Base-by-base conservation (phyloP, 2,113 vertebrate genomes). In the Platycercus adscitus region DNA sequence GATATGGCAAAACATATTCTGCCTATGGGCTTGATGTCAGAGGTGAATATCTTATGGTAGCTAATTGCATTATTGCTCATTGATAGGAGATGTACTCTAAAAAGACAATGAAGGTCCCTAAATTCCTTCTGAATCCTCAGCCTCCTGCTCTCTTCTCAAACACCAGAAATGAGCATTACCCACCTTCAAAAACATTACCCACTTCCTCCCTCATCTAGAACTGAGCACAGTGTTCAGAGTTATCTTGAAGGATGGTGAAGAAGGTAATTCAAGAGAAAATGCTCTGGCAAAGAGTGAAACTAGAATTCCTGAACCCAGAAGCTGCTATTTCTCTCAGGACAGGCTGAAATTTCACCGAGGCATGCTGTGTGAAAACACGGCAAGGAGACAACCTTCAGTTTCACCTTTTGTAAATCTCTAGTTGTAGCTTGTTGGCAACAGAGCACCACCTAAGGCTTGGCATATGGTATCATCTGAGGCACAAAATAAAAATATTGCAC, bases 401-500 rank as follows among this genome's bases (percentile, higher is more conserved):
- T 90, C 94, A 96, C 91, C 89, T 95, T 82, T 73, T 88, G 84
- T 37, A 95, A 75, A 76, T 80, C 81, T 92, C 73, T 92, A 63
- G 82, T 85, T 94, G 84, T 95, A 76, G 66, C 70, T 93, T n/a
- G 44, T 24, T 97, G 93, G 93, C 93, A 95, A 61, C 11, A 4
- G 19, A 94, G 44, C 10, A 24, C 63, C 86, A 96, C 95, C 95
- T 86, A 50, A 87, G 94, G 94, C 41, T 81, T 84, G 91, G 91
- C 95, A 97, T 96, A 95, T 96, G 95, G 93, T 70, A 46, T 49
- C 70, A 71, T 52, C 75, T 77, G 93, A 91, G 82, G 58, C 63
- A 95, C 81, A 79, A 89, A 87, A 88, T 61, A 95, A 95, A 95
- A 88, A 94, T 70, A 91, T 80, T 96, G 81, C 91, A 80, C 69